Evolutionary conservation across 1,140 invertebrate genomes (phyloP).

Genomic region (Drosophila cardini): DNA sequence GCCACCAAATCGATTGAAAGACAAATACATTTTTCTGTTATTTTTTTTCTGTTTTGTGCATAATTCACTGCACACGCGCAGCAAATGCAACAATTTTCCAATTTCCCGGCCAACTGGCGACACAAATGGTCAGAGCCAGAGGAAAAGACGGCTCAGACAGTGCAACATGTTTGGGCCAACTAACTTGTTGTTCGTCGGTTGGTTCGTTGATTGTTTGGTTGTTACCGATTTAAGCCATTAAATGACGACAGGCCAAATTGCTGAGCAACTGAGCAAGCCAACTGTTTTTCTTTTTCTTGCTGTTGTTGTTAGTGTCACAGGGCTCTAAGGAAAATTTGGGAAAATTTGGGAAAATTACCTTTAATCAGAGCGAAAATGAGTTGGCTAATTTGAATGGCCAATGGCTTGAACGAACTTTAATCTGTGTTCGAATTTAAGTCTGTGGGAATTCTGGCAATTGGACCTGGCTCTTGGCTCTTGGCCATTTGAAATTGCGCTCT

Average conservation of each 20-base stretch:
- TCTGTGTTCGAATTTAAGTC: constrained; percentile 7
- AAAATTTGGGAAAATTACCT: constrained; percentile 81
- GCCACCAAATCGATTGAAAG: constrained; percentile 46
- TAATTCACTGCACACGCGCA: constrained; percentile 76
- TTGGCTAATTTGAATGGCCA: constrained; percentile 64
- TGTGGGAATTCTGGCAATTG: constrained; percentile 60
- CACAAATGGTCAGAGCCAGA: constrained; percentile 46
- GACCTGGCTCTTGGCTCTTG: constrained; percentile 13
- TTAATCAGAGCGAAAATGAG: constrained; percentile 83
- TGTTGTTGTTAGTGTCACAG: constrained; percentile 66
- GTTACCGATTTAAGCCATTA: constrained; percentile 67
- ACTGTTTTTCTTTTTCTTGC: constrained; percentile 36
- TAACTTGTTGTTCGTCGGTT: constrained; percentile 27
- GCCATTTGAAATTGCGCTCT: constrained; percentile 34
- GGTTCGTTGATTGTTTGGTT: not conserved
- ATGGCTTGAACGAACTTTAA: constrained; percentile 14
- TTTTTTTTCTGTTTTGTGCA: constrained; percentile 6
- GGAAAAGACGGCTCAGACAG: not conserved
- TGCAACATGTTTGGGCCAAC: constrained; percentile 30
- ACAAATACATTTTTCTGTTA: constrained; percentile 47
- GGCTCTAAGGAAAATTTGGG: constrained; percentile 69
- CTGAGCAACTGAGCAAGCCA: constrained; percentile 51
- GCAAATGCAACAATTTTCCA: constrained; percentile 57
- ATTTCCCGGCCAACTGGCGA: constrained; percentile 53
- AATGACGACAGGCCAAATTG: constrained; percentile 76